phyloP scores from a whole-genome alignment of 2,888 invertebrate genomes.

The Exocentrus adspersus region DNA sequence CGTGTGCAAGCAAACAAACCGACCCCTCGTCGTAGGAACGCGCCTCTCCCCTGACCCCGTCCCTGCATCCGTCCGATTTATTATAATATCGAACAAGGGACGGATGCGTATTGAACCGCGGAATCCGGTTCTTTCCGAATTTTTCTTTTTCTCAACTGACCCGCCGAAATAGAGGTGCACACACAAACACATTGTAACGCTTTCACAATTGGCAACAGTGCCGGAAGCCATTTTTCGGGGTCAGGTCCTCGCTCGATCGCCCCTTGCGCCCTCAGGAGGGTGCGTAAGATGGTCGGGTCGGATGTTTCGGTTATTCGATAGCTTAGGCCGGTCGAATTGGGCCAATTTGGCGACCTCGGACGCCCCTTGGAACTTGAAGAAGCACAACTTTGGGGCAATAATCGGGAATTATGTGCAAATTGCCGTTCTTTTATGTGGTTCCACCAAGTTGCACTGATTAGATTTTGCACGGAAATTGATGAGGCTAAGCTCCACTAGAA shows the following conservation, averaged over 20 bases:
- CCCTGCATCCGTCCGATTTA: conserved; percentile 5
- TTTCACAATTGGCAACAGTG: conserved; percentile 22
- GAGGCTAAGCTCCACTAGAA: too few species aligned
- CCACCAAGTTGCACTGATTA: too few species aligned
- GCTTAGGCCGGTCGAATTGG: not conserved
- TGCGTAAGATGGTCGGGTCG: conserved; percentile 11
- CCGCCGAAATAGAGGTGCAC: conserved; percentile 3
- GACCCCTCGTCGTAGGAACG: conserved; percentile 9
- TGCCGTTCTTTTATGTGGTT: too few species aligned
- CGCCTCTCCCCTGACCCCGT: too few species aligned
- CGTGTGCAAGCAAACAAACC: not conserved
- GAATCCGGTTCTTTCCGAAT: not conserved
- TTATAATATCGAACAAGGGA: too few species aligned
- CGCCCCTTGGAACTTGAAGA: too few species aligned
- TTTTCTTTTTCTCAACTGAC: not conserved
- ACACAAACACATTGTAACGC: conserved; percentile 2
- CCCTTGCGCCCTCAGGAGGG: conserved; percentile 3
- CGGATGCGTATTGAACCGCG: conserved; percentile 10
- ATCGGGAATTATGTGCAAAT: too few species aligned
- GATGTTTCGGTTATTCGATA: conserved; percentile 9
- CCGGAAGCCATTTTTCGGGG: conserved; percentile 26
- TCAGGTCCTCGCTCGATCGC: conserved; percentile 14
- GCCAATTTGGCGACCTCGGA: too few species aligned
- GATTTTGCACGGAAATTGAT: too few species aligned
- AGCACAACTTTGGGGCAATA: too few species aligned